These are phyloP conservation scores for Burhinus bistriatus DNA, from an alignment of 2,113 vertebrate genomes.

Conservation along the genomic window DNA sequence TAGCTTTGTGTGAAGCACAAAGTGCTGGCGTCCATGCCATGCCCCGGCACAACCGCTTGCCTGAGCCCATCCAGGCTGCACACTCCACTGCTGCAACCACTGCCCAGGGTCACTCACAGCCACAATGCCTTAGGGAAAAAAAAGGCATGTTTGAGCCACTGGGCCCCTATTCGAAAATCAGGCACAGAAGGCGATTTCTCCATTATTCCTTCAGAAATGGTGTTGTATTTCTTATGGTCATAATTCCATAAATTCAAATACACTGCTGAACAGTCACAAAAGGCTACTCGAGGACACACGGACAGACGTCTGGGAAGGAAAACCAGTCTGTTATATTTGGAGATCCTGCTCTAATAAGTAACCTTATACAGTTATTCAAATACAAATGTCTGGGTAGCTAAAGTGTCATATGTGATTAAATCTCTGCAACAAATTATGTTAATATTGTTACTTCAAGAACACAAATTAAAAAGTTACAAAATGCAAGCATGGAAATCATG, in stretches of 20 bases:
- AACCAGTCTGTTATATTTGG: background rate
- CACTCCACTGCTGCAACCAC: background rate
- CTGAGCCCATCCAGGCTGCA: background rate
- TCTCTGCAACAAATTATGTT: constrained; percentile 31
- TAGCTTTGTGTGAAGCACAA: rapidly evolving
- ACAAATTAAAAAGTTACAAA: constrained; percentile 42
- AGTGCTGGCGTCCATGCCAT: rapidly evolving
- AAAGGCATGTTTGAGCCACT: background rate
- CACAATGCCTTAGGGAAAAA: background rate
- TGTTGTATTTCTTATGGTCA: background rate
- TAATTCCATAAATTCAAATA: background rate
- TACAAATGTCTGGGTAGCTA: background rate
- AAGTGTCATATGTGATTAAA: background rate
- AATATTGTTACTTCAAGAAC: constrained; percentile 37
- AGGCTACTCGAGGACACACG: constrained; percentile 18
- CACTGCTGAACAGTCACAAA: background rate
- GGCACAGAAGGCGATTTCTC: background rate
- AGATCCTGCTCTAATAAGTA: constrained; percentile 1
- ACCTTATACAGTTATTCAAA: constrained; percentile 20
- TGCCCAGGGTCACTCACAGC: background rate
- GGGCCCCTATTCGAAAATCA: background rate
- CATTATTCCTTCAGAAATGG: background rate
- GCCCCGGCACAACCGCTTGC: background rate
- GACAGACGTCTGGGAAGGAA: constrained; percentile 6
- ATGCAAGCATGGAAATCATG: background rate